Evolutionary conservation across 2,888 invertebrate genomes (phyloP).

Genomic region (Agriopis aurantiaria): DNA sequence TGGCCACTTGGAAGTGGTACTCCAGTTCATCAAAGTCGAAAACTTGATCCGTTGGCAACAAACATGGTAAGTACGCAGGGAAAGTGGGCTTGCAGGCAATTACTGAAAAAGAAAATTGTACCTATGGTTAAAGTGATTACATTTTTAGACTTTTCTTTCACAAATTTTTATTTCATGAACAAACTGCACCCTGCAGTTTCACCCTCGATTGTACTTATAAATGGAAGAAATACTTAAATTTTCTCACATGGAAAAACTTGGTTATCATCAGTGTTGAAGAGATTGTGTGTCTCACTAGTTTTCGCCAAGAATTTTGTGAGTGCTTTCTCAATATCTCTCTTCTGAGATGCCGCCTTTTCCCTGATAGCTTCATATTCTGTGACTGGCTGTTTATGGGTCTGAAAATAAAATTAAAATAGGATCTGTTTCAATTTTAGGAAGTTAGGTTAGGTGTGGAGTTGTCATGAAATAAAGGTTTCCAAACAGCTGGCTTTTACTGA

Average conservation of each 20-base stretch:
- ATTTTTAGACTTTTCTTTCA: neutral
- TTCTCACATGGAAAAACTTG: conserved; percentile 94
- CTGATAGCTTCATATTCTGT: conserved; percentile 98
- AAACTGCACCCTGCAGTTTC: too few species aligned
- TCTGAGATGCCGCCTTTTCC: conserved; percentile 97
- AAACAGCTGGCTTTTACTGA: too few species aligned
- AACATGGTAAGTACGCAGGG: conserved; percentile 94
- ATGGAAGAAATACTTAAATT: too few species aligned
- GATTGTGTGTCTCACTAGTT: conserved; percentile 95
- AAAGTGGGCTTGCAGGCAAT: conserved; percentile 95
- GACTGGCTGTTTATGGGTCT: conserved; percentile 98
- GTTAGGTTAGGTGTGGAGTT: too few species aligned
- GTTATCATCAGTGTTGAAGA: conserved; percentile 96
- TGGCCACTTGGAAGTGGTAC: conserved; percentile 90
- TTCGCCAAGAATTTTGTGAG: conserved; percentile 97
- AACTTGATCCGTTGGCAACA: conserved; percentile 97
- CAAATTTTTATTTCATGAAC: neutral
- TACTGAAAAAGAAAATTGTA: conserved; percentile 84
- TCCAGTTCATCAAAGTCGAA: conserved; percentile 95
- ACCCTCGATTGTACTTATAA: too few species aligned
- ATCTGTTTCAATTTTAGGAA: neutral
- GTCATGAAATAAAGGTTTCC: too few species aligned
- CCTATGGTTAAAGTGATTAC: neutral
- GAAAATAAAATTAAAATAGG: conserved; percentile 43
- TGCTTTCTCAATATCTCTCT: conserved; percentile 96